Percentiles rank a stretch among this genome's conserved stretches.
Evolutionary conservation across 2,797 vertebrate species (phyloP).

Genomic region (Dicrostonyx torquatus): DNA sequence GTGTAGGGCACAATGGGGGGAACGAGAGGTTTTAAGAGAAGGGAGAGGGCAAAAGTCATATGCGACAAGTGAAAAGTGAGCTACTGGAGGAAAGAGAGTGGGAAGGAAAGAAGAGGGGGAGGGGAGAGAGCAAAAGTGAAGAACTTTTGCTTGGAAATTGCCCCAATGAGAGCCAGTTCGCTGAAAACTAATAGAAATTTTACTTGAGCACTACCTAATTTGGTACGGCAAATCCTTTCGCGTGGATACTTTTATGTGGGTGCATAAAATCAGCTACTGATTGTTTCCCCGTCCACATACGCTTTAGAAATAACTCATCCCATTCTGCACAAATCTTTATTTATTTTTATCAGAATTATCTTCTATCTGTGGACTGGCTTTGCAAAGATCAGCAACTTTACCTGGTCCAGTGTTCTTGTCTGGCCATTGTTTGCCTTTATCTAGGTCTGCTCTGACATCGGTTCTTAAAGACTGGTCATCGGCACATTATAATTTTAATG

Average conservation of each 20-base stretch:
- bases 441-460: constrained; percentile 5
- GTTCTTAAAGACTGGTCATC: neutral
- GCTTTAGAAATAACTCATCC: constrained; percentile 46
- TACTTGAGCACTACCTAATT: neutral
- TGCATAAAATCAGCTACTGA: neutral
- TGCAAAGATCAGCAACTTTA: constrained; percentile 15
- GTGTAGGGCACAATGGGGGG: no score
- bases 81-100: neutral
- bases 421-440: neutral
- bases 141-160: neutral
- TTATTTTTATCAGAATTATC: neutral
- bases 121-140: neutral
- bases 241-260: neutral
- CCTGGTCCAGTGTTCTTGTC: neutral
- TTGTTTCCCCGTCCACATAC: neutral
- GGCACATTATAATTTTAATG: neutral
- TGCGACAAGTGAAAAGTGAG: neutral
- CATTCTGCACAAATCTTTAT: neutral
- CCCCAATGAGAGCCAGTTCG: neutral
- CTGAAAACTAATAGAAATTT: neutral
- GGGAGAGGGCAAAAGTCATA: neutral
- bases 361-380: neutral
- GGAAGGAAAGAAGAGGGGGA: neutral
- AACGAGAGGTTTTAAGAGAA: neutral
- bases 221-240: neutral